phyloP scores from a whole-genome alignment of 2,888 invertebrate genomes.

The Salpingus planirostris region DNA sequence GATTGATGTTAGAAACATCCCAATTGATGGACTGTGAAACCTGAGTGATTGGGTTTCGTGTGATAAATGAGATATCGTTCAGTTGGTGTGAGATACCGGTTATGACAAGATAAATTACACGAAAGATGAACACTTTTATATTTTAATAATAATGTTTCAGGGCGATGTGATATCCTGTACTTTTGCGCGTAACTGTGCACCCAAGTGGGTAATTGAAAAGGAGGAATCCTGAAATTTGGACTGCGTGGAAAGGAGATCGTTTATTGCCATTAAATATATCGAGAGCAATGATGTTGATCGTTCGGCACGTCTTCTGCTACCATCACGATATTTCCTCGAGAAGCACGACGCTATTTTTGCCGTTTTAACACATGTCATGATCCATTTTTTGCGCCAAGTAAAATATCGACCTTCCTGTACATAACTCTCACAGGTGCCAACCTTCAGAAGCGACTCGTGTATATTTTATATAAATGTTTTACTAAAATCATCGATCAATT shows the following conservation, averaged over 20 bases:
- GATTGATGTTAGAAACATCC: conserved; percentile 36
- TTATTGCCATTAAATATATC: no score
- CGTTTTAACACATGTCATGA: conserved; percentile 35
- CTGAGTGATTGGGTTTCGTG: conserved; percentile 38
- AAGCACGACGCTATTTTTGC: conserved; percentile 30
- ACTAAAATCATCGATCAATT: no score
- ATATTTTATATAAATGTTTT: no score
- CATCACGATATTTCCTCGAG: conserved; percentile 31
- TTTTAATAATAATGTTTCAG: no score
- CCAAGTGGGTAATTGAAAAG: no score
- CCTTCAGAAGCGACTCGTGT: no score
- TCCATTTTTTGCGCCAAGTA: conserved; percentile 26
- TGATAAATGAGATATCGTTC: conserved; percentile 40
- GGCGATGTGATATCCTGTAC: no score
- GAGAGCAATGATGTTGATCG: conserved; percentile 32
- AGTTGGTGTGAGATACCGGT: conserved; percentile 34
- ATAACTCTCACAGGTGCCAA: no score
- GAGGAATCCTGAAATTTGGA: no score
- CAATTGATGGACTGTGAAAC: conserved; percentile 36
- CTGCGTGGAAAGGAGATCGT: no score
- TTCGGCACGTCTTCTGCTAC: conserved; percentile 28
- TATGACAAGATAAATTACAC: conserved; percentile 36
- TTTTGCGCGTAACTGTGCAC: no score
- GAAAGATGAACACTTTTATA: conserved; percentile 30
- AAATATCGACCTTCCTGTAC: no score